Evolutionary conservation across 2,797 vertebrate species (phyloP).

Genomic region (Molossus molossus): DNA sequence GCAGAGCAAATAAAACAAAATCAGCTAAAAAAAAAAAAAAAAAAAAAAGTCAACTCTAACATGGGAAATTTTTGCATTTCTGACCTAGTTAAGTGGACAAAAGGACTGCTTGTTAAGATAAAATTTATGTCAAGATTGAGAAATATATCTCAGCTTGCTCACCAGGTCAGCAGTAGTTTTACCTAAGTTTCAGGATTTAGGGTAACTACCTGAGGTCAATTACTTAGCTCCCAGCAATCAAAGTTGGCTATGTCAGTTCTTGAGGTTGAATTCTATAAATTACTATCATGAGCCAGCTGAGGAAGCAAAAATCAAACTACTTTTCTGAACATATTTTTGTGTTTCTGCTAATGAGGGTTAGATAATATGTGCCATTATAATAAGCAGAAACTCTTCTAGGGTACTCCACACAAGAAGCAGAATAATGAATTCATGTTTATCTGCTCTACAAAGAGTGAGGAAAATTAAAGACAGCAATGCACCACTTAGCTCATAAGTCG

Average conservation of each 20-base stretch:
- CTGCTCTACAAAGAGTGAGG: neutral
- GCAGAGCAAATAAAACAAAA: neutral
- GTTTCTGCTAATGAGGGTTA: slow-evolving; percentile 21
- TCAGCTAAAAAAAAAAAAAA: neutral
- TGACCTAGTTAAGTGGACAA: neutral
- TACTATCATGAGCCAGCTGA: neutral
- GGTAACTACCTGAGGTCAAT: neutral
- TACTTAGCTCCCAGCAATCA: neutral
- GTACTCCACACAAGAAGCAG: neutral
- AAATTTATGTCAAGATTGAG: slow-evolving; percentile 19
- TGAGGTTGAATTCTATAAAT: neutral
- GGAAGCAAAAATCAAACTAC: slow-evolving; percentile 15
- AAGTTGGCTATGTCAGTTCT: neutral
- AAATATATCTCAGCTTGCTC: neutral
- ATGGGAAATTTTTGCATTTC: neutral
- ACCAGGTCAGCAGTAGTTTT: neutral
- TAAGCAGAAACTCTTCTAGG: neutral
- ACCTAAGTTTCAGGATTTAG: neutral
- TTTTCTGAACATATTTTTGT: slow-evolving; percentile 48
- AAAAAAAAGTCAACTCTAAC: neutral
- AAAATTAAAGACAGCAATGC: neutral
- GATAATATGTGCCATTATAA: neutral
- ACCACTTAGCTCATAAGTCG: neutral
- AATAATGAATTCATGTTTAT: slow-evolving; percentile 51
- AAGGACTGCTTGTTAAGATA: neutral